Evolutionary conservation across 2,113 vertebrate genomes (phyloP), one percentile per base, ranked within the genome.

Genomic region (Nyctereutes procyonoides): DNA sequence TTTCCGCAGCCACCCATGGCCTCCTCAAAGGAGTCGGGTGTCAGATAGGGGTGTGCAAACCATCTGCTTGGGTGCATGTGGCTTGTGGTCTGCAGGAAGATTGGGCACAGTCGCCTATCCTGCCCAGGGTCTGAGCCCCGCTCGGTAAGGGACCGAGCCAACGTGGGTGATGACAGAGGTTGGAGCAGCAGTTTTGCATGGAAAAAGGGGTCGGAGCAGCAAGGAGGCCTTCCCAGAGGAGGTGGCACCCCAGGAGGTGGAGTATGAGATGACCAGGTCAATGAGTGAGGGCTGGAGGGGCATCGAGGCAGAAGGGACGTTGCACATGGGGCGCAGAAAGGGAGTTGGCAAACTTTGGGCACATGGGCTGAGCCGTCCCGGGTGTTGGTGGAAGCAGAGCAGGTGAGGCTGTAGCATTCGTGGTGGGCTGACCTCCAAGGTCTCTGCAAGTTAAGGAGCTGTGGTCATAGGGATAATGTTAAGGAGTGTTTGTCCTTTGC

Each of bases 381-480:
- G 48, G 30, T 43, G 1, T 7, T 17, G 55, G 55, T 63, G 30
- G 22, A 43, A 43, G 48, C 12, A 14, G 48, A 12, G 11, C 43
- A 8, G 62, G 43, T 0, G 1, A 67, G 51, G 22, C 65, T 9
- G 1, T 9, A 8, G 74, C 22, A 22, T 26, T 30, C 5, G 1
- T 63, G 0, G 20, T 20, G 56, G 65, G 35, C 67, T 26, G 35
- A 2, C 12, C 51, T 38, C 74, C 13, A 16, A 43, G 24, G 90
- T 12, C 19, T 26, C 22, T 4, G 35, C 13, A 24, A 67, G n/a
- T 38, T 20, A 11, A 20, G 38, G 51, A 60, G 32, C 88, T 19
- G 1, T 0, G 3, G 14, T 4, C 30, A 8, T 0, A 1, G n/a
- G 56, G 48, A 43, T 0, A 4, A 3, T 2, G n/a, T 43, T 43